Evolutionary conservation across 2,888 invertebrate genomes (phyloP), one percentile per base, ranked within the genome.

Genomic region (Marasmarcha lunaedactyla): DNA sequence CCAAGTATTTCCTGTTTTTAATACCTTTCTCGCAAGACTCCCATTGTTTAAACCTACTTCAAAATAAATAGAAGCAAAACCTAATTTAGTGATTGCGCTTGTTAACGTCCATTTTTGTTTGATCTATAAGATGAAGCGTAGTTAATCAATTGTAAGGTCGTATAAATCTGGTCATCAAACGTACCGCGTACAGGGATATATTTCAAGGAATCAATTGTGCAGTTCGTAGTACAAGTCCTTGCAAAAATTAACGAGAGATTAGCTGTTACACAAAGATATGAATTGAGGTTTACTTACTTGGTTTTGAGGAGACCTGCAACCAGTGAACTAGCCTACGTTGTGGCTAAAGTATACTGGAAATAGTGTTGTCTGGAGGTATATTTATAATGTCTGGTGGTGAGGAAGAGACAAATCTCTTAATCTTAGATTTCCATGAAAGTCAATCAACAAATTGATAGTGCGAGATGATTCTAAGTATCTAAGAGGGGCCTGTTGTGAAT

Each of bases 361-460:
- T n/a, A n/a, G 11, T 7, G 30, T 30, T 9, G 30, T 11, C 11
- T 30, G 9, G 11, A 30, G 30, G 10, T 3, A 30, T 30, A n/a
- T 30, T n/a, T 30, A 30, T 30, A 30, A 4, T 30, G 30, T 30
- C 30, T 30, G 6, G 3, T 3, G 10, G 11, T 9, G 11, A 30
- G 34, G 34, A 34, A 34, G 34, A 34, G 14, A 7, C 4, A n/a
- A 26, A 11, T 26, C 20, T 37, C 13, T 26, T 38, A 56, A 57
- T 59, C 55, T 52, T 47, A 49, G 48, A 51, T 39, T 77, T 74
- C 71, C 67, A 64, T 70, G 67, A 68, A 71, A 71, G 62, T 63
- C 63, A 65, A 71, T 74, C 63, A 66, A 57, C 57, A 46, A 50
- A 50, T 49, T 51, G 50, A 56, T 54, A 55, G 52, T 49, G 30